A percentile compares a stretch with the other conserved stretches of the same genome.
These are phyloP conservation scores for Chaetops frenatus DNA, from an alignment of 2,113 vertebrate species.

Conservation along the genomic window DNA sequence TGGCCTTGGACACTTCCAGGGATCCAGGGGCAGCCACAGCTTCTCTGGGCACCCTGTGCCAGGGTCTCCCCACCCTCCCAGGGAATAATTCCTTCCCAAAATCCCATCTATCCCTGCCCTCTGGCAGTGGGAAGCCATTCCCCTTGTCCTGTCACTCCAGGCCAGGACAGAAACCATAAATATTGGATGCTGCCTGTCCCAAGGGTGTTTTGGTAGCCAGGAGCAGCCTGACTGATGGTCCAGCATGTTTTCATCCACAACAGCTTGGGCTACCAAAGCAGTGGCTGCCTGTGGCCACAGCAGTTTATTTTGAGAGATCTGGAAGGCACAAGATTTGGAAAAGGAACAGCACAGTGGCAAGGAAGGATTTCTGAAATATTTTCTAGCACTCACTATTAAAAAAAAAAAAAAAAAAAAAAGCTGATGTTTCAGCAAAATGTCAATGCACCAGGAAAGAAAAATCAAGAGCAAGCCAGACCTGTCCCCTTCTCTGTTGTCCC, in stretches of 20 bases:
- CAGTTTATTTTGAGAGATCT: neutral
- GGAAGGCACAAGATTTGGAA: neutral
- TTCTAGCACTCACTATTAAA: neutral
- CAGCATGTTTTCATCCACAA: rapidly evolving
- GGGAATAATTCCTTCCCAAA: rapidly evolving
- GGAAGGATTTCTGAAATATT: neutral
- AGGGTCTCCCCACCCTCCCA: rapidly evolving
- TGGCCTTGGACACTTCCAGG: rapidly evolving
- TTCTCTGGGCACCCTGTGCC: neutral
- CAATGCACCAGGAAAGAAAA: neutral
- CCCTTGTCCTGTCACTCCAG: neutral
- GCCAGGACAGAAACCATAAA: neutral
- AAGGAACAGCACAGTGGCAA: neutral
- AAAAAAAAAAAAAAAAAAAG: neutral
- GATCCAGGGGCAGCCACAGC: neutral
- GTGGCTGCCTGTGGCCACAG: neutral
- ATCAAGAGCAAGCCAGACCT: neutral
- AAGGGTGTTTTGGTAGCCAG: neutral
- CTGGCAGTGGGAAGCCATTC: neutral
- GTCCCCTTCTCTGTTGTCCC: neutral
- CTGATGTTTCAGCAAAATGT: neutral
- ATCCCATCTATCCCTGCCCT: rapidly evolving
- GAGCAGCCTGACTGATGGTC: neutral
- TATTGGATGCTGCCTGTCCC: neutral
- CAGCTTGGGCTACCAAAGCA: neutral